phyloP scores from a whole-genome alignment of 2,888 invertebrate species.

The Eretmocerus hayati region DNA sequence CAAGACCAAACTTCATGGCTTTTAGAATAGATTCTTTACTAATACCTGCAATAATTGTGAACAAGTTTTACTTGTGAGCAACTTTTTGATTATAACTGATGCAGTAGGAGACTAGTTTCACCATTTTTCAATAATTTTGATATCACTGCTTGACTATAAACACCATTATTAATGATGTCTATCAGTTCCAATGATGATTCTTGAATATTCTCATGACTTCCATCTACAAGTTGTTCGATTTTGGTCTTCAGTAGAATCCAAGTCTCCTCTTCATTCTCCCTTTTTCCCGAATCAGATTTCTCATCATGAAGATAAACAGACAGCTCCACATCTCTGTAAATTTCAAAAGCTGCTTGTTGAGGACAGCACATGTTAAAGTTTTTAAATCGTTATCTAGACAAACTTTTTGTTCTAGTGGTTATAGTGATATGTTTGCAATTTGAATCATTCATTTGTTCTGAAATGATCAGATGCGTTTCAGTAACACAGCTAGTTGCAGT shows the following conservation, averaged over 20 bases:
- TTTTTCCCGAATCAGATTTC: not conserved
- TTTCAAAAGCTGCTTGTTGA: not conserved
- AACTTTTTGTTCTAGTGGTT: too few relatives aligned
- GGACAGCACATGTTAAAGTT: conserved; percentile 3
- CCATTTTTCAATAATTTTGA: conserved; percentile 22
- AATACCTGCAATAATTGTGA: conserved; percentile 20
- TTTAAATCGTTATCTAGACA: not conserved
- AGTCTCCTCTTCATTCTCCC: conserved; percentile 2
- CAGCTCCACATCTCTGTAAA: not conserved
- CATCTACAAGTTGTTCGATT: too few relatives aligned
- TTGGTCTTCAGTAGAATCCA: conserved; percentile 1
- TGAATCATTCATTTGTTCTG: too few relatives aligned
- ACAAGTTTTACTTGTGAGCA: too few relatives aligned
- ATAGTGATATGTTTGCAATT: too few relatives aligned
- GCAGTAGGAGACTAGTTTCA: too few relatives aligned
- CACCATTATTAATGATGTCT: conserved; percentile 23
- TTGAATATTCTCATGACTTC: too few relatives aligned
- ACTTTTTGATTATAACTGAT: too few relatives aligned
- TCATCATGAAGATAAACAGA: not conserved
- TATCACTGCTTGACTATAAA: conserved; percentile 24
- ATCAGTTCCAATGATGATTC: too few relatives aligned
- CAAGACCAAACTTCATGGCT: conserved; percentile 29
- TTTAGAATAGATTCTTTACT: conserved; percentile 22
- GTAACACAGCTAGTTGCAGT: too few relatives aligned
- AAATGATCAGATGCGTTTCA: too few relatives aligned